Conservation (phyloP, 2,113 vertebrate species). For the Capricornis sumatraensis region DNA sequence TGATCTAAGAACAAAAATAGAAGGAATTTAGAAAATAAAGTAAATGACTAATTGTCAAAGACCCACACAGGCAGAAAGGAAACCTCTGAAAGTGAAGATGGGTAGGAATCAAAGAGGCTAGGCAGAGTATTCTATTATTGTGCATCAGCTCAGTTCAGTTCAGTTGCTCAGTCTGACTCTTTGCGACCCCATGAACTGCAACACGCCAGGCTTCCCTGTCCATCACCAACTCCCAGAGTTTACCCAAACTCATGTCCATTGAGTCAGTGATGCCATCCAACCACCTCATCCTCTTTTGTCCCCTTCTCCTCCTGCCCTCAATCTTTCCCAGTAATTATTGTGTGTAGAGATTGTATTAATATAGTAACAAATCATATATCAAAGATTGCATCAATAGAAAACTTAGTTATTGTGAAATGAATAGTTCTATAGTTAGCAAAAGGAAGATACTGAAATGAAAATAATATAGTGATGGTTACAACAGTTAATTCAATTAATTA, state of each 20-base stretch:
- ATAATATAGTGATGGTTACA: background rate
- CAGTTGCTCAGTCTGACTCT: background rate
- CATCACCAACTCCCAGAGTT: background rate
- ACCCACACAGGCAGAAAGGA: background rate
- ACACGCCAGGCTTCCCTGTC: background rate
- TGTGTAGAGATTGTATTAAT: background rate
- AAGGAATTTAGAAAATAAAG: slow-evolving; percentile 10
- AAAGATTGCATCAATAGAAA: background rate
- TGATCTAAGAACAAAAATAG: background rate
- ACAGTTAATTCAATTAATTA: slow-evolving; percentile 43
- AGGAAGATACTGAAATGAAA: background rate
- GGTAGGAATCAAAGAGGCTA: background rate
- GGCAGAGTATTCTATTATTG: background rate
- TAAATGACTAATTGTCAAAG: background rate
- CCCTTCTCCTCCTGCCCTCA: background rate
- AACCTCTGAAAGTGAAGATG: background rate
- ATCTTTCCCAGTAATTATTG: background rate
- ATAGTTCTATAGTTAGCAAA: background rate
- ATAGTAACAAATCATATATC: background rate
- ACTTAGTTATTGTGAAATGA: slow-evolving; percentile 1
- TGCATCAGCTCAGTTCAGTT: background rate
- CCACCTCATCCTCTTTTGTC: background rate
- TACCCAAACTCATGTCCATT: background rate
- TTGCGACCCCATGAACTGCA: background rate
- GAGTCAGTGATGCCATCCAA: background rate